Conservation (phyloP, 2,888 invertebrate species). For the Melinaea menophilus region DNA sequence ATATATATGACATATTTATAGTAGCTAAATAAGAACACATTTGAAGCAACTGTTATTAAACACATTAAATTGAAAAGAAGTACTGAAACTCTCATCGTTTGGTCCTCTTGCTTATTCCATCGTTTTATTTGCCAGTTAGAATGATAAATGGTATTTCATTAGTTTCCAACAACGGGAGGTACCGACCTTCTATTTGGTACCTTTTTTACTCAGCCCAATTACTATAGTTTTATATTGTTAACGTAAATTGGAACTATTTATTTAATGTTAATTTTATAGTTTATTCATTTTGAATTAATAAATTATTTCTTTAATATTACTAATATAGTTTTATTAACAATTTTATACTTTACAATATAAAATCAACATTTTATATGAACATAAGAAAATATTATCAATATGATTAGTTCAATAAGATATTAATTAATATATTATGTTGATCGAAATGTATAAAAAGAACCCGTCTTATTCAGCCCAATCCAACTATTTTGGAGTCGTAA, state of each 20-base stretch:
- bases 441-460: neutral
- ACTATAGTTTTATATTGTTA: slow-evolving; percentile 7
- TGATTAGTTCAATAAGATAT: neutral
- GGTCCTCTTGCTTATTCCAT: slow-evolving; percentile 40
- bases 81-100: slow-evolving; percentile 18
- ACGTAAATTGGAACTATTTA: slow-evolving; percentile 7
- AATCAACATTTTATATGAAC: too few relatives aligned
- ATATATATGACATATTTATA: too few relatives aligned
- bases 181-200: slow-evolving; percentile 46
- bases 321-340: too few relatives aligned
- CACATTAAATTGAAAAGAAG: too few relatives aligned
- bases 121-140: slow-evolving; percentile 67
- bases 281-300: too few relatives aligned
- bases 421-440: neutral
- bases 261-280: too few relatives aligned
- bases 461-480: neutral
- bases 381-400: neutral
- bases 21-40: neutral
- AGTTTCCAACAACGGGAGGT: slow-evolving; percentile 52
- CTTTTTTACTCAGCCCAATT: slow-evolving; percentile 43
- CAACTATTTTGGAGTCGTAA: slow-evolving; percentile 2
- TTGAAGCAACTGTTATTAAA: too few relatives aligned
- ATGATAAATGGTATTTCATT: slow-evolving; percentile 74
- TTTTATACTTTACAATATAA: neutral
- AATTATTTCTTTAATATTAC: too few relatives aligned